These are phyloP conservation scores for Synergus umbraculus DNA, from an alignment of 2,888 invertebrate genomes.

Conservation along the genomic window DNA sequence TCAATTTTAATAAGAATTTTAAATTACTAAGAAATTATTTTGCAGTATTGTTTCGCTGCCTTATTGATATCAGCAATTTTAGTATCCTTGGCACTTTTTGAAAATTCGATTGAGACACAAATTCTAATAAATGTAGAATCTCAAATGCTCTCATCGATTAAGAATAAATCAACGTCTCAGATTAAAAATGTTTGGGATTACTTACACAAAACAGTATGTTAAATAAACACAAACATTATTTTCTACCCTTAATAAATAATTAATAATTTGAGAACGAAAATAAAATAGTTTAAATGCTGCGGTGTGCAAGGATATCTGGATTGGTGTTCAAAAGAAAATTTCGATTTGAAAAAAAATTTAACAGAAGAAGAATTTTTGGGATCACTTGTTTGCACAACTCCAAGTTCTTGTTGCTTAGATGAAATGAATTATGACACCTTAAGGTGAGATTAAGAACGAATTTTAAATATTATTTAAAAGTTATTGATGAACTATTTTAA, in stretches of 20 bases:
- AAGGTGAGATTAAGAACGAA: neutral
- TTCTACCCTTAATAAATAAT: neutral
- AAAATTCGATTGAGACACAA: neutral
- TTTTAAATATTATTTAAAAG: neutral
- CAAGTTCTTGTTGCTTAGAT: constrained; percentile 10
- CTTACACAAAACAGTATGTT: neutral
- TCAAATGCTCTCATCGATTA: neutral
- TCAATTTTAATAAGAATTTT: neutral
- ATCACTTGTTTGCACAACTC: neutral
- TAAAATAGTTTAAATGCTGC: constrained; percentile 5
- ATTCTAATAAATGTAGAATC: neutral
- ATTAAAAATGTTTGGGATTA: constrained; percentile 4
- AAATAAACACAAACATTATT: neutral
- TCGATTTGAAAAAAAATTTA: neutral
- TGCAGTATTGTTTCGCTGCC: neutral
- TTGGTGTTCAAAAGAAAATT: constrained; percentile 2
- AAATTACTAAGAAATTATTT: neutral
- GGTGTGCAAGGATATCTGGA: neutral
- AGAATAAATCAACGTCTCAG: neutral
- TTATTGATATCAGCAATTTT: neutral
- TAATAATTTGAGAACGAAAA: neutral
- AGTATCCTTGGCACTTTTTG: neutral
- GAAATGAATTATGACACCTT: neutral
- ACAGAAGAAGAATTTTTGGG: neutral
- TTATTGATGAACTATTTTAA: neutral